Evolutionary conservation across 2,888 invertebrate genomes (phyloP).

Genomic region (Alloscopus bannaensis): DNA sequence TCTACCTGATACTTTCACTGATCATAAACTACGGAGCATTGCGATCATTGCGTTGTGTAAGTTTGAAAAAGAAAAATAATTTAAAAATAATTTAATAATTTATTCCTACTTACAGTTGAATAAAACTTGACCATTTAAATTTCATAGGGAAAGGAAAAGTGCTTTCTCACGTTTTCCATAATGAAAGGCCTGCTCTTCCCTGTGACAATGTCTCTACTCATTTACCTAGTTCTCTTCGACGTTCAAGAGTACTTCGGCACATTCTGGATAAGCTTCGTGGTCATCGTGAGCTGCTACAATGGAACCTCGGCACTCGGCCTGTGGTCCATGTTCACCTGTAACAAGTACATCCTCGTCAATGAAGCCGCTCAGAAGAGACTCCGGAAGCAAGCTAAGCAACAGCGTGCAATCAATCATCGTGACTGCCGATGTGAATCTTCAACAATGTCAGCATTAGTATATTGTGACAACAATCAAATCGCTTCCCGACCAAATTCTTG

Average conservation of each 20-base stretch:
- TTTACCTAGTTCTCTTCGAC: slow-evolving; percentile 51
- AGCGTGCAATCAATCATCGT: slow-evolving; percentile 20
- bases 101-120: no score
- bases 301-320: slow-evolving; percentile 55
- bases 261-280: slow-evolving; percentile 59
- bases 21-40: slow-evolving; percentile 57
- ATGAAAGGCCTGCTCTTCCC: slow-evolving; percentile 49
- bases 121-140: no score
- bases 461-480: slow-evolving; percentile 18
- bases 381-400: slow-evolving; percentile 47
- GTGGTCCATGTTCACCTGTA: slow-evolving; percentile 60
- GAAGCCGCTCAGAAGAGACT: slow-evolving; percentile 49
- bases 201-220: slow-evolving; percentile 35
- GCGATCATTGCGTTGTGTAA: slow-evolving; percentile 41
- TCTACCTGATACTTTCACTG: slow-evolving; percentile 58
- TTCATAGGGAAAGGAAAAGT: slow-evolving; percentile 47
- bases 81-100: no score
- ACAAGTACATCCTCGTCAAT: slow-evolving; percentile 55
- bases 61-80: no score
- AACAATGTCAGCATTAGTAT: slow-evolving; percentile 1
- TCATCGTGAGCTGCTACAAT: slow-evolving; percentile 58
- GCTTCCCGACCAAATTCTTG: slow-evolving; percentile 3
- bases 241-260: slow-evolving; percentile 61
- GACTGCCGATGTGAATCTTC: slow-evolving; percentile 33
- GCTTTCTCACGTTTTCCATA: slow-evolving; percentile 41